Evolutionary conservation across 2,797 vertebrate species (phyloP).

Genomic region (Anabacerthia variegaticeps): DNA sequence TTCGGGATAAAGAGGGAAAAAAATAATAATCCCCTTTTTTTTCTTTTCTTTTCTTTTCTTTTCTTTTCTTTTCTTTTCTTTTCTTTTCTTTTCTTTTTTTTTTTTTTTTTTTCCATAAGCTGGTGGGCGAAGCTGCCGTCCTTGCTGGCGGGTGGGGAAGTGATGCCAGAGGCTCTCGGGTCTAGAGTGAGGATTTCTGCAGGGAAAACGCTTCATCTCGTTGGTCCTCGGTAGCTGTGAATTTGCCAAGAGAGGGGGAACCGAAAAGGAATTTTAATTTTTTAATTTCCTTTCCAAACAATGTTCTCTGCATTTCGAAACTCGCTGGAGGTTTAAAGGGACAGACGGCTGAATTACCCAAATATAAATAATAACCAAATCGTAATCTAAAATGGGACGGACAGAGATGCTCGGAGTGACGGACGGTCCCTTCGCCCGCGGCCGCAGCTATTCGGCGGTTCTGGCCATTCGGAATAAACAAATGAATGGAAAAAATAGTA

Average conservation of each 20-base stretch:
- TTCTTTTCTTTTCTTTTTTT: too few species aligned
- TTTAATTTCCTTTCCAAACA: fast-evolving
- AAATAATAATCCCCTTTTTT: background rate
- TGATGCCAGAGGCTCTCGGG: background rate
- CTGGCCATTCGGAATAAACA: background rate
- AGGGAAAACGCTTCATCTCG: background rate
- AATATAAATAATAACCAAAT: background rate
- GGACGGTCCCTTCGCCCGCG: background rate
- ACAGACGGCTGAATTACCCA: background rate
- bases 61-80: background rate
- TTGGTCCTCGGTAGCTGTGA: background rate
- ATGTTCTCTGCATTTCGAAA: background rate
- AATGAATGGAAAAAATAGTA: background rate
- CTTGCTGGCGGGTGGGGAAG: background rate
- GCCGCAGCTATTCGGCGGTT: fast-evolving
- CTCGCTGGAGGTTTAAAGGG: background rate
- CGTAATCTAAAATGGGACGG: background rate
- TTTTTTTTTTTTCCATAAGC: background rate
- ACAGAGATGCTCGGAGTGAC: background rate
- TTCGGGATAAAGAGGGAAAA: background rate
- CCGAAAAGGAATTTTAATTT: background rate
- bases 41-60: too few species aligned
- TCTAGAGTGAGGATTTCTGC: background rate
- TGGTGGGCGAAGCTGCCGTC: background rate
- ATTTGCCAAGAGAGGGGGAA: background rate